Conservation (phyloP, 2,888 invertebrate species). For the Stenodema calcarata region DNA sequence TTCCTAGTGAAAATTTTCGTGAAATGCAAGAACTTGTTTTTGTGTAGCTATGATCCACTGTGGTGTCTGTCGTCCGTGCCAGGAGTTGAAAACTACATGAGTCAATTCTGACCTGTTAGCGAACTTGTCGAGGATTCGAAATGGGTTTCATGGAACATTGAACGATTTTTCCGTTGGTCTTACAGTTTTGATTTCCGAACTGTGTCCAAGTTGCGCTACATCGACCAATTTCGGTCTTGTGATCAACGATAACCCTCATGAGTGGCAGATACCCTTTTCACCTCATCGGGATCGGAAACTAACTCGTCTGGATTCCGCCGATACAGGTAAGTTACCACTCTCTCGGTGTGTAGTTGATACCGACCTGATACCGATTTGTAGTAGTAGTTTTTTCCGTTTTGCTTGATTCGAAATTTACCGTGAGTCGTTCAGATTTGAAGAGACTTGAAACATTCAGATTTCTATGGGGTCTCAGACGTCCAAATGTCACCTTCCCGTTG, state of each 20-base stretch:
- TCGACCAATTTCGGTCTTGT: background rate
- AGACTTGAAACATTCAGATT: too few relatives aligned
- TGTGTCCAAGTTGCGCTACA: background rate
- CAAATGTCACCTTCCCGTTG: too few relatives aligned
- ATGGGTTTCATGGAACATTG: background rate
- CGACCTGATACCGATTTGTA: background rate
- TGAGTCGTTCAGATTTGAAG: background rate
- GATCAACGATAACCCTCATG: background rate
- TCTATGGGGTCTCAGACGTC: too few relatives aligned
- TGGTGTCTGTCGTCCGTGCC: background rate
- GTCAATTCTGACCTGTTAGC: background rate
- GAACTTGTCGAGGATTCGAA: background rate
- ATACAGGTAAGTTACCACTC: background rate
- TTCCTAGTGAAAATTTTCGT: background rate
- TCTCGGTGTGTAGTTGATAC: background rate
- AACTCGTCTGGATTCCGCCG: background rate
- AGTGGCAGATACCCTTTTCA: background rate
- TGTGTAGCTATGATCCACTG: background rate
- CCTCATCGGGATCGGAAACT: background rate
- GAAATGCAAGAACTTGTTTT: background rate
- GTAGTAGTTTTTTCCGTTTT: background rate
- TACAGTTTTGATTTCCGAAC: background rate
- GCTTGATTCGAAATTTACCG: background rate
- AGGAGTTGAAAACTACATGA: background rate
- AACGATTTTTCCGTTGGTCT: background rate